A percentile compares a stretch with the other conserved stretches of the same genome.
phyloP scores from a whole-genome alignment of 1,140 invertebrate species.

The Drosophila paulistorum region DNA sequence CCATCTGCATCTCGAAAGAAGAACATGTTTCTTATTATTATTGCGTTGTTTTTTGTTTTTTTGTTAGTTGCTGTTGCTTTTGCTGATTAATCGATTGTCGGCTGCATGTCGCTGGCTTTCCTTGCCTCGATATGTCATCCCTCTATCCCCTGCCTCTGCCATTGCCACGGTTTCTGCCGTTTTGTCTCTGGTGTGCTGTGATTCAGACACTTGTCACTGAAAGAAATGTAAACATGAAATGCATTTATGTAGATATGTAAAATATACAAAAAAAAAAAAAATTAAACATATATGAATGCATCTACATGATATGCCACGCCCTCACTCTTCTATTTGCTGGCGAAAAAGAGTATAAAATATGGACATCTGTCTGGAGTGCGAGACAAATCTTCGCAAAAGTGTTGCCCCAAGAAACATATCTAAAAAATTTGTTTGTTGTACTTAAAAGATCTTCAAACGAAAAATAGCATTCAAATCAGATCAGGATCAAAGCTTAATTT shows the following conservation, averaged over 20 bases:
- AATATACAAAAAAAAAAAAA: slow-evolving; percentile 40
- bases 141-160: slow-evolving; percentile 25
- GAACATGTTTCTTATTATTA: slow-evolving; percentile 80
- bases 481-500: too few relatives aligned
- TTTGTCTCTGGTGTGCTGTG: slow-evolving; percentile 35
- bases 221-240: slow-evolving; percentile 81
- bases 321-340: not conserved
- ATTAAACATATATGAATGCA: slow-evolving; percentile 38
- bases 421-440: too few relatives aligned
- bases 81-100: slow-evolving; percentile 80
- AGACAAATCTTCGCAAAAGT: not conserved
- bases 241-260: slow-evolving; percentile 81
- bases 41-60: not conserved
- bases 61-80: slow-evolving; percentile 19
- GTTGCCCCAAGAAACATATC: not conserved
- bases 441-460: too few relatives aligned
- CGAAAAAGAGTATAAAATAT: not conserved
- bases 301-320: slow-evolving; percentile 9
- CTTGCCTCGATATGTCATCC: slow-evolving; percentile 74
- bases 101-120: slow-evolving; percentile 75
- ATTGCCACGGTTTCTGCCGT: slow-evolving; percentile 22
- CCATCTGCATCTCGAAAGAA: slow-evolving; percentile 17
- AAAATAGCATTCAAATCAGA: too few relatives aligned
- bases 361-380: not conserved
- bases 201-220: slow-evolving; percentile 80